Evolutionary conservation across 1,140 invertebrate genomes (phyloP).

Genomic region (Apis dorsata): DNA sequence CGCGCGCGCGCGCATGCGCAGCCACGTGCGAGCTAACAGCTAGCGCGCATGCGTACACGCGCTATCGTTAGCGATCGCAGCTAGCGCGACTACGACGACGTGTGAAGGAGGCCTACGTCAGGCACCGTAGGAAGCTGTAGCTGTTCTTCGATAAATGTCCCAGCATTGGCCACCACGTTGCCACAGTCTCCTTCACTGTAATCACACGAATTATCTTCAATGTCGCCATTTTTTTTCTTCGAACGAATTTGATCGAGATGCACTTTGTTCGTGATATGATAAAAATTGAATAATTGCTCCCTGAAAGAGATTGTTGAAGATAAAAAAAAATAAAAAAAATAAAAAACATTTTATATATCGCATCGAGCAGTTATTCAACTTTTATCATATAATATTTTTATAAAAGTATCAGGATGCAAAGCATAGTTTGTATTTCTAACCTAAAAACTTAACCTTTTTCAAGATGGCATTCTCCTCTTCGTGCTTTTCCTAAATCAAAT

Average conservation of each 20-base stretch:
- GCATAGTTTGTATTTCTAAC: too few relatives aligned
- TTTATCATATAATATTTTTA: too few relatives aligned
- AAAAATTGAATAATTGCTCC: too few relatives aligned
- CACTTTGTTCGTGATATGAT: too few relatives aligned
- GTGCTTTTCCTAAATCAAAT: neutral
- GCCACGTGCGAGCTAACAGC: constrained; percentile 6
- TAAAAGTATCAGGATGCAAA: too few relatives aligned
- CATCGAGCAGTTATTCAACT: too few relatives aligned
- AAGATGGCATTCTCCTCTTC: too few relatives aligned
- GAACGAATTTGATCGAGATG: too few relatives aligned
- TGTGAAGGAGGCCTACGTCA: constrained; percentile 71
- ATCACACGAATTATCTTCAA: constrained; percentile 31
- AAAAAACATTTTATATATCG: too few relatives aligned
- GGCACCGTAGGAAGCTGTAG: constrained; percentile 73
- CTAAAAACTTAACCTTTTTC: too few relatives aligned
- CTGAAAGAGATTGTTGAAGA: too few relatives aligned
- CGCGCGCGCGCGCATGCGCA: constrained; percentile 42
- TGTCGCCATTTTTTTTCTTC: neutral
- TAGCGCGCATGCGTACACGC: constrained; percentile 46
- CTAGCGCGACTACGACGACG: constrained; percentile 57
- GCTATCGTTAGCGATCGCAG: constrained; percentile 43
- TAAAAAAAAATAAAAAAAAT: too few relatives aligned
- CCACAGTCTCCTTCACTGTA: constrained; percentile 79
- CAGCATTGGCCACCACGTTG: constrained; percentile 76
- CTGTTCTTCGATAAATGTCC: constrained; percentile 69